Percentiles rank a stretch among this genome's conserved stretches.
These are phyloP conservation scores for Troides aeacus DNA, from an alignment of 2,888 invertebrate species.

Conservation along the genomic window DNA sequence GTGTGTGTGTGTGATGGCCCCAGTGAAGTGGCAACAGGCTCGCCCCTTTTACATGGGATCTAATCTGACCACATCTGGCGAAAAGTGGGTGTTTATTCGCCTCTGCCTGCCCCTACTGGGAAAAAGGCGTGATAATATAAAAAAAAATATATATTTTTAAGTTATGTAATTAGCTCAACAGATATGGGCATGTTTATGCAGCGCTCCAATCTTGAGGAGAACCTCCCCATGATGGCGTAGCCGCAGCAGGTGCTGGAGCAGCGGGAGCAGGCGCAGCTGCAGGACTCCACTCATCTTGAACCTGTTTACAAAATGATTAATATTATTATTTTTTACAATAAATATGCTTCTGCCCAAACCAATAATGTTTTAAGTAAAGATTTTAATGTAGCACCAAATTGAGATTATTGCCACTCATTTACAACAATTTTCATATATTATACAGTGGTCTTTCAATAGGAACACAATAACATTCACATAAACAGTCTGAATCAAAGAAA, in stretches of 20 bases:
- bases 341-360: neutral
- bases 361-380: no score
- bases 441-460: no score
- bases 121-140: no score
- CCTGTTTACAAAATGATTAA: constrained; percentile 45
- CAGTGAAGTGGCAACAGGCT: no score
- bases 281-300: constrained; percentile 80
- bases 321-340: neutral
- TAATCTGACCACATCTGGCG: no score
- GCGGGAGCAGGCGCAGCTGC: constrained; percentile 56
- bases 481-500: neutral
- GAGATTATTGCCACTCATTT: no score
- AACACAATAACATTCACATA: neutral
- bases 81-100: no score
- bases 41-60: no score
- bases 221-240: constrained; percentile 82
- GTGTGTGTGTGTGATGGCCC: no score
- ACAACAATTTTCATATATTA: no score
- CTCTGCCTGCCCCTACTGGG: no score
- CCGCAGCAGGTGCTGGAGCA: constrained; percentile 53
- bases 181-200: constrained; percentile 50
- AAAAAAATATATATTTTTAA: constrained; percentile 27
- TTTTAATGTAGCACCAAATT: no score
- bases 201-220: constrained; percentile 80
- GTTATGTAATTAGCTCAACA: constrained; percentile 52